Conservation (phyloP, 37 sponge, comb jelly and placozoan species). For the Diacarnus erythraeanus region DNA sequence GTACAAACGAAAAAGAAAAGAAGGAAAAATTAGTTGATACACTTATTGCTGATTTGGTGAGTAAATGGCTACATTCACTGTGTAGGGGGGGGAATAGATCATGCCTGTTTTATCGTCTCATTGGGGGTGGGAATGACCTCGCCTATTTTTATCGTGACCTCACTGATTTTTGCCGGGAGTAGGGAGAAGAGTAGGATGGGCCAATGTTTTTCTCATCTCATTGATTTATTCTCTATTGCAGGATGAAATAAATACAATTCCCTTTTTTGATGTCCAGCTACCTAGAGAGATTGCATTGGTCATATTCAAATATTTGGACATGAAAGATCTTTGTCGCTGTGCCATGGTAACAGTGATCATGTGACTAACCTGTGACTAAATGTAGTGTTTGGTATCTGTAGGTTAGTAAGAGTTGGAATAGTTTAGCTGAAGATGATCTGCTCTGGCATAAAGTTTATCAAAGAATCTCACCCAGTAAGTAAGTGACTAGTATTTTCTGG, state of each 20-base stretch:
- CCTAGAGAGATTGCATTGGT: constrained; percentile 67
- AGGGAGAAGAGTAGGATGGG: neutral
- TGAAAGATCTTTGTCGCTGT: constrained; percentile 66
- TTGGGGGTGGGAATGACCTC: too few relatives aligned
- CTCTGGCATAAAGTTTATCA: constrained; percentile 59
- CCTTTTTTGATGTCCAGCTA: constrained; percentile 80
- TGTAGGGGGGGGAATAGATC: too few relatives aligned
- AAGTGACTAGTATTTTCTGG: too few relatives aligned
- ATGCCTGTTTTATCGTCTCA: too few relatives aligned
- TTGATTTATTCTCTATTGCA: constrained; percentile 20
- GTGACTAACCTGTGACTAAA: neutral
- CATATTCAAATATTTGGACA: constrained; percentile 56
- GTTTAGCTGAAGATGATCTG: constrained; percentile 75
- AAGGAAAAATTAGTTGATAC: constrained; percentile 47
- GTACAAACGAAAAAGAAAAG: neutral
- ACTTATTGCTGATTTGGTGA: constrained; percentile 70
- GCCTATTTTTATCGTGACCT: too few relatives aligned
- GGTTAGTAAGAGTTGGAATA: constrained; percentile 75
- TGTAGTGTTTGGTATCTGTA: neutral
- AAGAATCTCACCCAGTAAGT: constrained; percentile 10
- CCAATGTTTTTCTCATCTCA: neutral
- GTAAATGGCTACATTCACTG: too few relatives aligned
- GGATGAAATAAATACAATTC: constrained; percentile 77
- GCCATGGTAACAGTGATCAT: constrained; percentile 22
- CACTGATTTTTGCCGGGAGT: too few relatives aligned